phyloP scores from a whole-genome alignment of 2,888 invertebrate genomes.

The Mythimna vitellina region DNA sequence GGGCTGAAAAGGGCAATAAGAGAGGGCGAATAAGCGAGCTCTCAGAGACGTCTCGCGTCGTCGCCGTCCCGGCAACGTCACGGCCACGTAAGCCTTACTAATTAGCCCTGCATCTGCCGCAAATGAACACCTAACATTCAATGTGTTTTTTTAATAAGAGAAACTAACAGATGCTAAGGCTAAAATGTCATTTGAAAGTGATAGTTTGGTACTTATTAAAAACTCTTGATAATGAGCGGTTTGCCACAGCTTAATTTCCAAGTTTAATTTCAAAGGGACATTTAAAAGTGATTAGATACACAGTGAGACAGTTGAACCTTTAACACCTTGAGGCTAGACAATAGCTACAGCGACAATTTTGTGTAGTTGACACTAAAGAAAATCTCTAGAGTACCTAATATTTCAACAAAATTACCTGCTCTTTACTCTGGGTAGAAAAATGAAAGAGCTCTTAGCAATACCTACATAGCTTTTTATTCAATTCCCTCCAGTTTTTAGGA shows the following conservation, averaged over 20 bases:
- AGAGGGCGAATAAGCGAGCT: conserved; percentile 62
- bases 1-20: conserved; percentile 71
- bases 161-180: background rate
- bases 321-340: conserved; percentile 1
- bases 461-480: conserved; percentile 19
- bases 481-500: conserved; percentile 17
- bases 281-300: conserved; percentile 20
- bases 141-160: conserved; percentile 11
- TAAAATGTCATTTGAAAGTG: background rate
- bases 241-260: background rate
- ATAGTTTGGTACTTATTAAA: background rate
- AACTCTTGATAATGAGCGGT: conserved; percentile 7
- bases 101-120: conserved; percentile 73
- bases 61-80: conserved; percentile 51
- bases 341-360: background rate
- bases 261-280: conserved; percentile 5
- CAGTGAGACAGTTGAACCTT: conserved; percentile 5
- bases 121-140: conserved; percentile 41
- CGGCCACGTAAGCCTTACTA: conserved; percentile 72
- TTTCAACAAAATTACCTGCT: conserved; percentile 10
- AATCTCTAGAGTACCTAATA: background rate
- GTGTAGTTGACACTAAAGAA: background rate
- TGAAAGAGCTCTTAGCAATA: conserved; percentile 12
- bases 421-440: conserved; percentile 16
- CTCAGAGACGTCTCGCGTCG: conserved; percentile 56